Conservation (phyloP, 2,888 invertebrate genomes). For the Eurois occulta region DNA sequence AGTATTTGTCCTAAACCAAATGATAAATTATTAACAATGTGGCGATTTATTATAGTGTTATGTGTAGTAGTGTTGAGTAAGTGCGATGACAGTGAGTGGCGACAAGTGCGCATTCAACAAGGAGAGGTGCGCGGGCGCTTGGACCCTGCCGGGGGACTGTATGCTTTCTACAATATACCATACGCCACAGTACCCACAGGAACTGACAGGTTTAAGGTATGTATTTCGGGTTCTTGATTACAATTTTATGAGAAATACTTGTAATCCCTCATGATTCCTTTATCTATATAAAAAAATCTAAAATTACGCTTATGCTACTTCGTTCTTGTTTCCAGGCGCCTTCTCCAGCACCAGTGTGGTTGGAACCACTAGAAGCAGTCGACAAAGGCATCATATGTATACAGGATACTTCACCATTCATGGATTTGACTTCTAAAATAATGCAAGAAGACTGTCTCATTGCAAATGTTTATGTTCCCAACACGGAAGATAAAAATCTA, state of each 20-base stretch:
- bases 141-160: slow-evolving; percentile 67
- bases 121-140: slow-evolving; percentile 75
- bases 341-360: slow-evolving; percentile 72
- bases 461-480: slow-evolving; percentile 79
- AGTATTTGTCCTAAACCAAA: not conserved
- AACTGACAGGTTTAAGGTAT: slow-evolving; percentile 73
- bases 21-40: slow-evolving; percentile 18
- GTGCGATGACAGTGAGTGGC: slow-evolving; percentile 56
- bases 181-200: slow-evolving; percentile 77
- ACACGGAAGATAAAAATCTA: slow-evolving; percentile 71
- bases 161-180: slow-evolving; percentile 74
- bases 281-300: not conserved
- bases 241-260: not conserved
- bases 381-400: slow-evolving; percentile 69
- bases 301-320: not conserved
- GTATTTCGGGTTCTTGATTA: not conserved
- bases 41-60: slow-evolving; percentile 32
- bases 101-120: slow-evolving; percentile 67
- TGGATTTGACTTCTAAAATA: slow-evolving; percentile 18
- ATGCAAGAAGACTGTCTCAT: slow-evolving; percentile 79
- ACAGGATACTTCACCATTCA: slow-evolving; percentile 51
- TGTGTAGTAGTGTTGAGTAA: slow-evolving; percentile 26
- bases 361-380: slow-evolving; percentile 66
- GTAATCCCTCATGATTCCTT: not conserved
- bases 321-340: slow-evolving; percentile 71